These are phyloP conservation scores for Thamnophis sirtalis DNA, from an alignment of 2,113 vertebrate species.

Conservation along the genomic window DNA sequence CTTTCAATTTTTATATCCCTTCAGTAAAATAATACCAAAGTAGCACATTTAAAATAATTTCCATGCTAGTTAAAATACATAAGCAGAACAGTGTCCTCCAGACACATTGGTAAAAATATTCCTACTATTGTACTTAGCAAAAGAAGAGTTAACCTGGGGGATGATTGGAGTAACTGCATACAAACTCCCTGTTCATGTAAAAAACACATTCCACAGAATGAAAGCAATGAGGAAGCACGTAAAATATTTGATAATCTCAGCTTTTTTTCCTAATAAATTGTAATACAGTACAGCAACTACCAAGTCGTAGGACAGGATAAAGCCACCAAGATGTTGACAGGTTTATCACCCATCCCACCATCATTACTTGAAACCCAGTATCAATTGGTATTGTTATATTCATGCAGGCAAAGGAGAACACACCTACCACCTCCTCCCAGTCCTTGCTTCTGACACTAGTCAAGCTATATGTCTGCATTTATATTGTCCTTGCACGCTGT, in stretches of 20 bases:
- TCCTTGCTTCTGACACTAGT: neutral
- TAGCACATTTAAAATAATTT: neutral
- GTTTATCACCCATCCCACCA: neutral
- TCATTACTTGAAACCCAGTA: neutral
- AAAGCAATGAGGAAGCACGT: constrained; percentile 29
- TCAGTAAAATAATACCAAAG: neutral
- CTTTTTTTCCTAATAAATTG: constrained; percentile 21
- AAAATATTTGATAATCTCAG: constrained; percentile 11
- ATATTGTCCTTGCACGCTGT: neutral
- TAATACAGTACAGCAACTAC: constrained; percentile 29
- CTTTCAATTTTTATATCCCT: neutral
- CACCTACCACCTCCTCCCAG: neutral
- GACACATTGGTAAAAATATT: neutral
- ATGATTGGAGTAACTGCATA: neutral
- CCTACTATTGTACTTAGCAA: neutral
- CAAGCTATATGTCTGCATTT: neutral
- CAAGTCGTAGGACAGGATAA: constrained; percentile 58
- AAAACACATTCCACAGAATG: constrained; percentile 21
- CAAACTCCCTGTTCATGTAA: neutral
- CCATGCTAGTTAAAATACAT: neutral
- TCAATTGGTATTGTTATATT: neutral
- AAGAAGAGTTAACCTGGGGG: neutral
- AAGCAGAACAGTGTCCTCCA: neutral
- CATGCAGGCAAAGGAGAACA: neutral
- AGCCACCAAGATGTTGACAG: constrained; percentile 54